phyloP scores from a whole-genome alignment of 92 coral and sea anemone genomes.

The Pocillopora grandis region DNA sequence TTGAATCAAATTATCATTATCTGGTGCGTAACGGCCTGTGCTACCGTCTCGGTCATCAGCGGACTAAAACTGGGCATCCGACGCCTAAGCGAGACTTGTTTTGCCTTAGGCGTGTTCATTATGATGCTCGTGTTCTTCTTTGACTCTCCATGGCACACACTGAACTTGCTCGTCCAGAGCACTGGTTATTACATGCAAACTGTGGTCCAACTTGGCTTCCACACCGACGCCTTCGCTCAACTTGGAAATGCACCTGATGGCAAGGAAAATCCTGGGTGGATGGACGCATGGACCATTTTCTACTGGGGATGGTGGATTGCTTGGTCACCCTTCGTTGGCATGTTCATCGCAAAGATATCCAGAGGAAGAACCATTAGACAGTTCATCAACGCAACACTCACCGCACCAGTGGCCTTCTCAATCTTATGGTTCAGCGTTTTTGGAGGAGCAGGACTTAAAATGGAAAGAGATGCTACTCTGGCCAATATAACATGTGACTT shows the following conservation, averaged over 20 bases:
- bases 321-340: slow-evolving; percentile 96
- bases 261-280: slow-evolving; percentile 74
- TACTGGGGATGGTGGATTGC: slow-evolving; percentile 99
- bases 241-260: slow-evolving; percentile 88
- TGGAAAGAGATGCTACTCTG: slow-evolving; percentile 85
- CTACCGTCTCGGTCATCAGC: slow-evolving; percentile 81
- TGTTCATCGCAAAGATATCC: slow-evolving; percentile 89
- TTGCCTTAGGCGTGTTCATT: slow-evolving; percentile 72
- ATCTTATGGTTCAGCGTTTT: slow-evolving; percentile 89
- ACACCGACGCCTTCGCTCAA: slow-evolving; percentile 95
- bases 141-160: slow-evolving; percentile 77
- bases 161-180: slow-evolving; percentile 79
- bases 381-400: slow-evolving; percentile 83
- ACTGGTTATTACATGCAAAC: slow-evolving; percentile 86
- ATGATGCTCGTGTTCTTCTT: slow-evolving; percentile 78
- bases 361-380: slow-evolving; percentile 86
- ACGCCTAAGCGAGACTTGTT: slow-evolving; percentile 87
- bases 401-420: slow-evolving; percentile 73
- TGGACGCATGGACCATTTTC: slow-evolving; percentile 90
- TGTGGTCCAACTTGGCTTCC: slow-evolving; percentile 85
- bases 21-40: slow-evolving; percentile 86
- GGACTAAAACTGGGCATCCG: slow-evolving; percentile 87
- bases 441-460: slow-evolving; percentile 80
- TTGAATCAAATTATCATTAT: slow-evolving; percentile 77
- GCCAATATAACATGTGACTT: slow-evolving; percentile 73